A percentile compares a stretch with the other conserved stretches of the same genome.
These are phyloP conservation scores for Amia ocellicauda DNA, from an alignment of 2,113 vertebrate genomes.

Conservation along the genomic window DNA sequence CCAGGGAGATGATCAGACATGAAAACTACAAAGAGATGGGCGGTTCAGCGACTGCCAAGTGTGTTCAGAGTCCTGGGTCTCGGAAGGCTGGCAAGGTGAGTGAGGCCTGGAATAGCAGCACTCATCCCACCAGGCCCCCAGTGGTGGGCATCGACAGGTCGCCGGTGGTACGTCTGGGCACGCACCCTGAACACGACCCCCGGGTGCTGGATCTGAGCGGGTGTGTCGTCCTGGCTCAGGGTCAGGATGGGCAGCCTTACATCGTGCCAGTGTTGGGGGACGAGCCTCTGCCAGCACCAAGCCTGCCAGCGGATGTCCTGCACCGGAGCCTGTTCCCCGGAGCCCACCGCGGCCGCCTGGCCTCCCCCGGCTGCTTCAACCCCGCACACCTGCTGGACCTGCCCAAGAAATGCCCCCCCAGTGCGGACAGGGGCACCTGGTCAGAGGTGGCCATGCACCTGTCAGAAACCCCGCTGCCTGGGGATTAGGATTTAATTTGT, in stretches of 20 bases:
- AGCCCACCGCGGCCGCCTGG: conserved; percentile 44
- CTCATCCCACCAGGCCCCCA: conserved; percentile 24
- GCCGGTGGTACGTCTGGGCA: conserved; percentile 35
- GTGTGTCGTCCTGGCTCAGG: conserved; percentile 30
- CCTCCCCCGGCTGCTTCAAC: conserved; percentile 30
- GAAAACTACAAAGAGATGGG: not conserved
- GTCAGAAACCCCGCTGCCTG: conserved; percentile 44
- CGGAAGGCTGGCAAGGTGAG: not conserved
- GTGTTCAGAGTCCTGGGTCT: not conserved
- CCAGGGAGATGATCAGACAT: not conserved
- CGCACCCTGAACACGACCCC: conserved; percentile 21
- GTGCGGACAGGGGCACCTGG: conserved; percentile 41
- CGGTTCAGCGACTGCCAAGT: not conserved
- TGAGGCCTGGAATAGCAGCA: conserved; percentile 17
- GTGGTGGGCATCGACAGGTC: conserved; percentile 19
- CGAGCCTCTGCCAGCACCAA: conserved; percentile 21
- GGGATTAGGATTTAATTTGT: too few species aligned
- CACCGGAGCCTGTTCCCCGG: conserved; percentile 51
- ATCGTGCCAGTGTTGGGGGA: conserved; percentile 42
- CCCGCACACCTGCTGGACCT: conserved; percentile 37
- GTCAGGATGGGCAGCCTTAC: not conserved
- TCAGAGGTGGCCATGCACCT: conserved; percentile 62
- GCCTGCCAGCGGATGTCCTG: conserved; percentile 45
- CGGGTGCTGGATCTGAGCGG: conserved; percentile 36
- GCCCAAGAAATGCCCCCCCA: conserved; percentile 21